Evolutionary conservation across 2,888 invertebrate species (phyloP), one percentile per base, ranked within the genome.

Genomic region (Diplazon laetatorius): DNA sequence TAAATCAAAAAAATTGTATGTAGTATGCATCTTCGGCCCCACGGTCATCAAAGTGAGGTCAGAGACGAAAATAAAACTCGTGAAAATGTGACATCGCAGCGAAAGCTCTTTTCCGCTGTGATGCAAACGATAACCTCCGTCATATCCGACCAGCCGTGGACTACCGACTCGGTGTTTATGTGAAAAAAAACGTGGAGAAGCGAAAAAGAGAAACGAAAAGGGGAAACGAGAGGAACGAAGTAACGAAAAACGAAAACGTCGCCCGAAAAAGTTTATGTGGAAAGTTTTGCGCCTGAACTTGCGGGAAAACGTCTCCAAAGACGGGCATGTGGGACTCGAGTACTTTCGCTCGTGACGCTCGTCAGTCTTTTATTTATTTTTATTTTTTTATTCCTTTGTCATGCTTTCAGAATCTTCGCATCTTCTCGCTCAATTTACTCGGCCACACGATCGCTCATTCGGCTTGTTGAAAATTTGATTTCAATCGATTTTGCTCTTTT

Each of bases 261-360:
- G 20, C 59, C 50, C 35, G 30, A 68, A 52, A n/a, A 75, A 71
- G 66, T 70, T 74, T 71, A 71, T 68, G 71, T 63, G 37, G 22
- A 76, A 82, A 82, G 71, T 82, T 82, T 74, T 14, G 46, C 52
- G 35, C 70, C 72, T 46, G 46, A 63, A 50, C 39, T 60, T 60
- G 39, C 44, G 46, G n/a, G 20, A 22, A 55, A 69, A 65, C 72
- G 50, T 78, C 70, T 18, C 57, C 66, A 50, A 63, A 37, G 55
- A n/a, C n/a, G 46, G 66, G 22, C 62, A 22, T 2, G 3, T n/a
- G 48, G 18, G 16, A 0, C 16, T 18, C 5, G 16, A 14, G 20
- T n/a, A 20, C 2, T 44, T 18, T 14, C 12, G 30, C 60, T 42
- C 42, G 14, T 22, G 42, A 22, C 25, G 22, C 20, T 44, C 8